Base-by-base conservation (phyloP, 30 jellyfish, hydroid and myxozoan genomes). In the Cassiopea andromeda region DNA sequence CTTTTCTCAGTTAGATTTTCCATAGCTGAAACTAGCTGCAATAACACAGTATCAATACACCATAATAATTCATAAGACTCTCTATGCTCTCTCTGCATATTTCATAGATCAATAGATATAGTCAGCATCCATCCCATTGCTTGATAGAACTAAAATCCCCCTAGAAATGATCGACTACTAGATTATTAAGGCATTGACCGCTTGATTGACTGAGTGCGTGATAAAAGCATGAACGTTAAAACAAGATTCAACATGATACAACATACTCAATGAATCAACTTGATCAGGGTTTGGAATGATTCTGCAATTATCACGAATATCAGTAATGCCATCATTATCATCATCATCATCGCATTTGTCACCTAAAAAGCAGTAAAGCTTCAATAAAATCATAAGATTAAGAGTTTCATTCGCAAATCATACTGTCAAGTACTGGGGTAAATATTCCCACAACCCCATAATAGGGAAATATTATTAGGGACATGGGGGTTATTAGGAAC, bases 281-380 rank as follows among this genome's bases (percentile, higher is more conserved):
- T 88, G 97, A 50, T 87, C 97, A 8, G 97, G 98, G 67, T 94
- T 94, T 10, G 92, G 91, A 2, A 87, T 80, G 45, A 90, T 78
- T 46, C 95, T 78, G 81, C 99, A 94, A 78, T 94, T 94, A 67
- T 94, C 99, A 17, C 78, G 75, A 54, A 66, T 75, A 68, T 94
- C 99, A 5, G 84, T 79, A 57, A 94, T 91, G 46, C 90, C 91
- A 61, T 94, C 99, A 73, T 90, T 86, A 81, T 94, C 99, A 60
- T 94, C 99, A 73, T 94, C 99, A 60, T 90, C 97, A 70, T 94
- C 99, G 61, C 99, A 94, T 38, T 60, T 83, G 84, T 94, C 91
- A 61, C 99, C 99, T 94, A 38, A 48, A 66, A 54, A 73, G 48
- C 3, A 57, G 71, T 19, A 2, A 8, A 14, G 64, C 12, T 6